A percentile compares a stretch with the other conserved stretches of the same genome.
phyloP scores from a whole-genome alignment of 2,888 invertebrate genomes.

The Argynnis bischoffii region DNA sequence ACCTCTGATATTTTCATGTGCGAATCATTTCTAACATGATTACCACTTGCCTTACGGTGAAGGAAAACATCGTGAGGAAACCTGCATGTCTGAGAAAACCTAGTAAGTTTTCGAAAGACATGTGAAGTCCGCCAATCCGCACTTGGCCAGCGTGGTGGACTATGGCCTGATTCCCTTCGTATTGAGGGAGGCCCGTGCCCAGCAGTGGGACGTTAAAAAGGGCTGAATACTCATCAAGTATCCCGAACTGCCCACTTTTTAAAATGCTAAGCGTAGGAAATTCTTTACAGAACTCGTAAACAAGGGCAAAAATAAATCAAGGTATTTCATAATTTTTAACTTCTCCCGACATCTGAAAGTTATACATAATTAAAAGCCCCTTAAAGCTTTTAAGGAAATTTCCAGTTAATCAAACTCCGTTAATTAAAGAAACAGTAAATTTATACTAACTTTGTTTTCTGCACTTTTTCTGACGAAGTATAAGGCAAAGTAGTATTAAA shows the following conservation, averaged over 20 bases:
- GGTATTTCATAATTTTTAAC: conserved; percentile 13
- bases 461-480: not conserved
- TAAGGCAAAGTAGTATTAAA: too few relatives aligned
- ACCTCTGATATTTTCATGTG: too few relatives aligned
- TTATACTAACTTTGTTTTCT: conserved; percentile 6
- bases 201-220: too few relatives aligned
- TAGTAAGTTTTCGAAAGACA: too few relatives aligned
- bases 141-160: too few relatives aligned
- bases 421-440: conserved; percentile 15
- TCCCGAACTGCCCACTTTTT: not conserved
- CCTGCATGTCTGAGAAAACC: too few relatives aligned
- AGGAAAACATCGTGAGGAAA: too few relatives aligned
- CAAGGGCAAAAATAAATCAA: not conserved
- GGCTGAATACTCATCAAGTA: conserved; percentile 4
- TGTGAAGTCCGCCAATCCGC: too few relatives aligned
- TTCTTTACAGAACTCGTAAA: conserved; percentile 3
- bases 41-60: too few relatives aligned
- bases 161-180: too few relatives aligned
- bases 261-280: not conserved
- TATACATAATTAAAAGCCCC: conserved; percentile 19
- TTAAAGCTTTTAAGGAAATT: conserved; percentile 10
- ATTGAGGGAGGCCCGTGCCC: too few relatives aligned
- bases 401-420: conserved; percentile 19
- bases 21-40: too few relatives aligned
- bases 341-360: conserved; percentile 8